Conservation (phyloP, 2,797 vertebrate species). For the Heliangelus exortis region DNA sequence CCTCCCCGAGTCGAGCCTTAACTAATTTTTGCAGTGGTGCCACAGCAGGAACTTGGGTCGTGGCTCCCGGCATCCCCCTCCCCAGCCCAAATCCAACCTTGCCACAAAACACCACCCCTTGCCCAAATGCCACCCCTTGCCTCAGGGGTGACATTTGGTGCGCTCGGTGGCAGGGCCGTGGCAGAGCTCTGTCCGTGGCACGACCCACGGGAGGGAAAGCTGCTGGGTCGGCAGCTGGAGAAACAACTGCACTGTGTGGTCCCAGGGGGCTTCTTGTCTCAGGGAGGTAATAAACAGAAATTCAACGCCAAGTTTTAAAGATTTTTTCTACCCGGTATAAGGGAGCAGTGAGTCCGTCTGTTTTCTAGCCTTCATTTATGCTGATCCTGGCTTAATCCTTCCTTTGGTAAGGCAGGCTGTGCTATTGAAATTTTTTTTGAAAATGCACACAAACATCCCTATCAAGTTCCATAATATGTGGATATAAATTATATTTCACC, state of each 20-base stretch:
- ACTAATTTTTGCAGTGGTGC: too few species aligned
- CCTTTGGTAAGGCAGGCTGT: neutral
- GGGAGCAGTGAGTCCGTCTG: neutral
- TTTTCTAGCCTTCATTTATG: neutral
- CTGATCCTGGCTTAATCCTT: neutral
- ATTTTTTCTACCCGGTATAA: neutral
- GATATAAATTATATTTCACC: neutral
- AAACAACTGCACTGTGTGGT: fast-evolving
- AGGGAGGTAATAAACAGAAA: neutral
- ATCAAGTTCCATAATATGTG: neutral
- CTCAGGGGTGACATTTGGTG: too few species aligned
- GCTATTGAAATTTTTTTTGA: neutral
- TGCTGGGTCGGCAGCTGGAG: neutral
- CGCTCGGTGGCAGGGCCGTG: too few species aligned
- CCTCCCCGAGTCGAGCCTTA: too few species aligned
- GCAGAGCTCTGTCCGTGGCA: too few species aligned
- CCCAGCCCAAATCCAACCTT: neutral
- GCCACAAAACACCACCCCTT: too few species aligned
- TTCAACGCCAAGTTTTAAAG: neutral
- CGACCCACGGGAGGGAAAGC: fast-evolving
- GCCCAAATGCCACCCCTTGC: too few species aligned
- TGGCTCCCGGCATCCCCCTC: neutral
- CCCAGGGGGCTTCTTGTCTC: neutral
- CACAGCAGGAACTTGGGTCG: neutral
- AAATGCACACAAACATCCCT: neutral